Evolutionary conservation across 2,888 invertebrate species (phyloP), one percentile per base, ranked within the genome.

Genomic region (Caenorhabditis sp.): DNA sequence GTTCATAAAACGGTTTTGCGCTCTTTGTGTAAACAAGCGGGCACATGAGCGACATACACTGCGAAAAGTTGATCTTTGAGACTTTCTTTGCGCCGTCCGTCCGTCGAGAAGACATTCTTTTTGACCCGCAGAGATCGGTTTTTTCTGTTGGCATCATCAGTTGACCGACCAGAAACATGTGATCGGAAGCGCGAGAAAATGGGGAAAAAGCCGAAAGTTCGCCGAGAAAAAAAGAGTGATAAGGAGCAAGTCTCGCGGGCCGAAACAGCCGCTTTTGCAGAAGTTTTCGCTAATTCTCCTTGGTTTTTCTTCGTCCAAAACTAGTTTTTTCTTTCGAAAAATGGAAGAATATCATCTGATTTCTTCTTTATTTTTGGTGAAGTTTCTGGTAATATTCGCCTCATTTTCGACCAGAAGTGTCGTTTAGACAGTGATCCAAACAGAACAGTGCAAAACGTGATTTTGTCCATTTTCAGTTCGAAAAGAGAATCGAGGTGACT

Each of bases 51-150:
- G 18, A 28, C 56, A 4, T 1, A 6, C 18, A 28, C n/a, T n/a
- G n/a, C n/a, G n/a, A n/a, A n/a, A n/a, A n/a, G n/a, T 74, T 74
- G 72, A 74, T 74, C 74, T 74, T 53, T 74, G 74, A 74, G 44
- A 61, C 67, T 37, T 40, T 32, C 32, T 44, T 50, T 37, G 47
- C 58, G 56, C 20, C 44, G 53, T 28, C 55, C 26, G 6, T 28
- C 32, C 26, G 32, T 6, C 5, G 9, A 32, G 32, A 13, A 40
- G 40, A 40, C 40, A 40, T 40, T 32, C 32, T 32, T 55, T 55
- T 56, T 56, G 26, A 4, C 50, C 6, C 22, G 13, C 13, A 22
- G 50, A 20, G 20, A 18, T n/a, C n/a, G n/a, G n/a, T n/a, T n/a
- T n/a, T n/a, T n/a, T n/a, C n/a, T n/a, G n/a, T 22, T n/a, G 50